These are phyloP conservation scores for Tuberolachnus salignus DNA, from an alignment of 2,888 invertebrate species.

Conservation along the genomic window DNA sequence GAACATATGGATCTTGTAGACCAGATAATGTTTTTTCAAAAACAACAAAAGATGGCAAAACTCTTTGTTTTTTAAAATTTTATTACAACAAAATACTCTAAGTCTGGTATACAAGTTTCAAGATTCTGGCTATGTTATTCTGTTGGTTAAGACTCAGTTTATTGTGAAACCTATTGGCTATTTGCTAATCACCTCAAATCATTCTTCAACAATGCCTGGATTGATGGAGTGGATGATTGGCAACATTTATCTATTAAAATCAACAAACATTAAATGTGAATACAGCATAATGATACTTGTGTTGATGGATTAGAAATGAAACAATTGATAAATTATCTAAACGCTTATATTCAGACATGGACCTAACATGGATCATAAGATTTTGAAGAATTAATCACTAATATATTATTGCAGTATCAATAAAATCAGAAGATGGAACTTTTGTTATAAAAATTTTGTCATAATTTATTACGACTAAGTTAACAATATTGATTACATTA, in stretches of 20 bases:
- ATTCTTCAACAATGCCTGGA: slow-evolving; percentile 18
- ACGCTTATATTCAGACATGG: neutral
- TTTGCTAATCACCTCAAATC: neutral
- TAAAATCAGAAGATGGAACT: too few species aligned
- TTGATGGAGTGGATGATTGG: slow-evolving; percentile 21
- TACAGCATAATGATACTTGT: slow-evolving; percentile 4
- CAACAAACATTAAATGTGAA: neutral
- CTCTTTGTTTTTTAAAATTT: slow-evolving; percentile 3
- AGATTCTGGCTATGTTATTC: slow-evolving; percentile 26
- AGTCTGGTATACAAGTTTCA: slow-evolving; percentile 18
- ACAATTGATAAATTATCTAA: slow-evolving; percentile 1
- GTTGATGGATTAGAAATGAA: neutral
- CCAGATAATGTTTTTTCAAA: slow-evolving; percentile 10
- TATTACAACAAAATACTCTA: slow-evolving; percentile 2
- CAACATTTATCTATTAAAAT: slow-evolving; percentile 17
- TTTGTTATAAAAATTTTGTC: too few species aligned
- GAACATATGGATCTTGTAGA: slow-evolving; percentile 2
- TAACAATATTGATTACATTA: too few species aligned
- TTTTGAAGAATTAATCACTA: too few species aligned
- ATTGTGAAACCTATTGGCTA: slow-evolving; percentile 28
- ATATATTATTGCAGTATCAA: too few species aligned
- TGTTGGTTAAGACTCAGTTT: neutral
- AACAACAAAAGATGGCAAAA: neutral
- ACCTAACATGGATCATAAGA: too few species aligned
- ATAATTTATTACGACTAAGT: too few species aligned